Evolutionary conservation across 1,140 invertebrate species (phyloP).

Genomic region (Agrypnia vestita): DNA sequence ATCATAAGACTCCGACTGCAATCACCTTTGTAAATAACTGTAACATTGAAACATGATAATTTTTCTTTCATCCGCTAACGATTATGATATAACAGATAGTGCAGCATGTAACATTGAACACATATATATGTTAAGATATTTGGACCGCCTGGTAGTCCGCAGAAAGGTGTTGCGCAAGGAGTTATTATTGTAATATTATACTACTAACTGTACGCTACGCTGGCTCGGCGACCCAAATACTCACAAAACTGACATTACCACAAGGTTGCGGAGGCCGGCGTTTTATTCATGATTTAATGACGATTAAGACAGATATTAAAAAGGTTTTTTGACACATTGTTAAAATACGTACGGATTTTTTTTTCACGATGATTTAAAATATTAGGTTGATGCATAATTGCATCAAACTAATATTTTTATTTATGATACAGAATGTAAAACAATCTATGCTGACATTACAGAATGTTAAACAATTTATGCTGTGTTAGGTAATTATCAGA

Average conservation of each 20-base stretch:
- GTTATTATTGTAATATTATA: constrained; percentile 29
- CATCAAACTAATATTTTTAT: too few species aligned
- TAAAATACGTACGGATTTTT: too few species aligned
- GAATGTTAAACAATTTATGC: too few species aligned
- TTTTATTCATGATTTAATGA: neutral
- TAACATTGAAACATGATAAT: constrained; percentile 35
- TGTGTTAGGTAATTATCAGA: too few species aligned
- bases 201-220: neutral
- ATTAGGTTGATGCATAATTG: too few species aligned
- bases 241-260: constrained; percentile 33
- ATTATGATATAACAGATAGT: constrained; percentile 29
- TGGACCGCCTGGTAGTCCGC: neutral
- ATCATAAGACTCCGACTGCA: too few species aligned
- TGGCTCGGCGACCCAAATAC: constrained; percentile 36
- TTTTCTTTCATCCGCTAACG: neutral
- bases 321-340: neutral
- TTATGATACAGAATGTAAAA: too few species aligned
- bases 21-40: neutral
- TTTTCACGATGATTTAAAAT: too few species aligned
- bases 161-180: constrained; percentile 28
- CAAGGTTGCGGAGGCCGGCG: constrained; percentile 13
- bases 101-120: constrained; percentile 16
- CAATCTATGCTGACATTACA: too few species aligned
- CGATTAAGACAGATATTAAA: constrained; percentile 1
- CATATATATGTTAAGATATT: neutral